phyloP scores from a whole-genome alignment of 2,797 vertebrate species.

The Petrocephalus schoutedeni region DNA sequence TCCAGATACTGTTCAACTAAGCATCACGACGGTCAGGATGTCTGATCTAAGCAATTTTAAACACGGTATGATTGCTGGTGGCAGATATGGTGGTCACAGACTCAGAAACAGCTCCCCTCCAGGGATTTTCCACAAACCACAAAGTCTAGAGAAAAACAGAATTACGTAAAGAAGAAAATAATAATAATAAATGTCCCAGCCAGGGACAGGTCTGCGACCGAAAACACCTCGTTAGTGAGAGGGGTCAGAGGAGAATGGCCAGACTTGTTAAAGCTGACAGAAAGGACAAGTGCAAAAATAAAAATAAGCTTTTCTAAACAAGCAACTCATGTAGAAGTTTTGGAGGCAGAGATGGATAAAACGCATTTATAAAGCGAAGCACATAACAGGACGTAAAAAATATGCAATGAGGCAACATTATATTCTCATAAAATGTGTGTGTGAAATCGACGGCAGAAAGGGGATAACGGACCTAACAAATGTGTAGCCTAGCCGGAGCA shows the following conservation, averaged over 20 bases:
- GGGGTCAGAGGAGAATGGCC: neutral
- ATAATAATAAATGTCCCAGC: neutral
- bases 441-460: neutral
- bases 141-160: neutral
- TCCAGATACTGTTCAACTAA: neutral
- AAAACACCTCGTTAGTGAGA: neutral
- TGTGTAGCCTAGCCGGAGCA: neutral
- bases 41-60: neutral
- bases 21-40: neutral
- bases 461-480: neutral
- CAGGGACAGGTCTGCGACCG: neutral
- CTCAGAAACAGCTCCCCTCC: neutral
- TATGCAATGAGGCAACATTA: neutral
- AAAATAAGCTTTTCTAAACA: neutral
- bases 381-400: neutral
- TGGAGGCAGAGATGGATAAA: neutral
- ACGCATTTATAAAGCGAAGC: neutral
- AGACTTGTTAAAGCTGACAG: neutral
- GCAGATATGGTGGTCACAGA: neutral
- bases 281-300: neutral
- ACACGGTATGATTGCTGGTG: neutral
- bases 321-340: neutral
- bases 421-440: neutral
- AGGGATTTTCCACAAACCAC: neutral
- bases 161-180: neutral